Evolutionary conservation across 2,113 vertebrate species (phyloP).

Genomic region (Monarcha castaneiventris): DNA sequence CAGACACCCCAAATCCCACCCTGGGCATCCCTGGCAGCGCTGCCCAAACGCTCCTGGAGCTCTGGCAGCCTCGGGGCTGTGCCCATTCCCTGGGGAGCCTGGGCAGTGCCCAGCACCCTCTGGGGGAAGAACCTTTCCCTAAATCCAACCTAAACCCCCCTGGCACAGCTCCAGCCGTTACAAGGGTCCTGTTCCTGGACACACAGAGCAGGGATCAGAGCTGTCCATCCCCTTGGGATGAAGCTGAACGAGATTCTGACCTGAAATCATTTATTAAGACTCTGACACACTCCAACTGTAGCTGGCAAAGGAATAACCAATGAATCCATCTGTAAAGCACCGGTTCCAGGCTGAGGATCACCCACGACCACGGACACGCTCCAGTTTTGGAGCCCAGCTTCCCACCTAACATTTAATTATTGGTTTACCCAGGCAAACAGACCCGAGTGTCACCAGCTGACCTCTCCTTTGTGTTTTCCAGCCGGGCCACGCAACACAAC

Average conservation of each 20-base stretch:
- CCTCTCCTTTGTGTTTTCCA: neutral
- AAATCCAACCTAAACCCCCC: neutral
- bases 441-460: accelerated
- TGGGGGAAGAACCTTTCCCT: neutral
- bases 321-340: neutral
- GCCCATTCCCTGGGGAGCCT: neutral
- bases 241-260: neutral
- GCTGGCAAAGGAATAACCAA: neutral
- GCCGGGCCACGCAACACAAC: neutral
- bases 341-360: neutral
- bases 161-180: neutral
- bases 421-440: neutral
- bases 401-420: neutral
- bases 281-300: neutral
- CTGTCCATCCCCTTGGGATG: neutral
- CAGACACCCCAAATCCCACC: neutral
- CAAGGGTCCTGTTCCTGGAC: neutral
- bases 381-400: neutral
- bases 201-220: neutral
- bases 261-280: neutral
- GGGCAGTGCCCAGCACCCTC: neutral
- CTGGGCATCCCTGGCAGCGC: neutral
- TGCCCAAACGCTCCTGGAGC: neutral
- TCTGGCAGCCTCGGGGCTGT: neutral
- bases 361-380: accelerated